phyloP scores from a whole-genome alignment of 1,140 invertebrate species.

The Bactericera cockerelli region DNA sequence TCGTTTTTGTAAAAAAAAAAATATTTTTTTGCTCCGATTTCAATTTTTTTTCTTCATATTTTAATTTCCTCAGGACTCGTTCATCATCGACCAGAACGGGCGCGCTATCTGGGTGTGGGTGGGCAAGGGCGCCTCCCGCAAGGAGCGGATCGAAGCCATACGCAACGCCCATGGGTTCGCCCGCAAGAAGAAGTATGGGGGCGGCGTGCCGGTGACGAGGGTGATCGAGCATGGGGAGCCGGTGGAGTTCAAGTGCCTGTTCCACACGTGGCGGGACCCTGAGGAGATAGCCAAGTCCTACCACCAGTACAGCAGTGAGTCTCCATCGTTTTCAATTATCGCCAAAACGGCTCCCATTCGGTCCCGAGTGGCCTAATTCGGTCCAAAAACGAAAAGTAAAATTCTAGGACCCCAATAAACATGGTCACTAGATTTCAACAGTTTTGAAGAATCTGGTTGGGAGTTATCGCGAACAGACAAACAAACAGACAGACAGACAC shows the following conservation, averaged over 20 bases:
- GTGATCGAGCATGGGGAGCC: slow-evolving; percentile 71
- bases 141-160: slow-evolving; percentile 60
- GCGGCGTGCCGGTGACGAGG: slow-evolving; percentile 54
- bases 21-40: no score
- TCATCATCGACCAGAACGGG: slow-evolving; percentile 69
- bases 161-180: slow-evolving; percentile 76
- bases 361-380: no score
- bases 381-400: no score
- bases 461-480: no score
- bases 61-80: slow-evolving; percentile 56
- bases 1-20: no score
- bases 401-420: no score
- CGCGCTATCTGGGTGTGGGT: slow-evolving; percentile 89
- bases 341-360: no score
- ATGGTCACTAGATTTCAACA: no score
- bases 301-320: neutral
- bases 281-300: slow-evolving; percentile 3
- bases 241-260: slow-evolving; percentile 66
- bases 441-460: no score
- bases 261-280: slow-evolving; percentile 53
- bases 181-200: slow-evolving; percentile 69
- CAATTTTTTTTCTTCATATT: no score
- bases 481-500: no score
- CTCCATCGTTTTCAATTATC: no score
- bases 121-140: slow-evolving; percentile 49